Conservation (phyloP, 1,140 invertebrate genomes). For the Cotesia chilonis region DNA sequence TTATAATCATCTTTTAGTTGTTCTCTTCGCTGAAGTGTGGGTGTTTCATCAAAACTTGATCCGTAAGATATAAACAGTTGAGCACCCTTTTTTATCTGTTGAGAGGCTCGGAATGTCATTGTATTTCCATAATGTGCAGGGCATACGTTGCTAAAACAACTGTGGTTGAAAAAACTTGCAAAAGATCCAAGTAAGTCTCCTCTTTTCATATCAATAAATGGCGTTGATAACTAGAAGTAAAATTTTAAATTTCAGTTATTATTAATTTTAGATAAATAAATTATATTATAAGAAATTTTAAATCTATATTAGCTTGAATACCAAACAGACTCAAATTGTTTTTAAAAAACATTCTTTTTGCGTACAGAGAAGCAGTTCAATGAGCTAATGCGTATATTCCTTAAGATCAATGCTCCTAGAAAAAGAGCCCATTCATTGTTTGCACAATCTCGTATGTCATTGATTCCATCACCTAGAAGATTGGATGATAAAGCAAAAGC, state of each 20-base stretch:
- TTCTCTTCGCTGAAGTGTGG: conserved; percentile 43
- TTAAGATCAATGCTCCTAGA: no score
- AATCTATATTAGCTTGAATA: background rate
- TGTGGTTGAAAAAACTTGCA: conserved; percentile 87
- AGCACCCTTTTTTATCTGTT: conserved; percentile 73
- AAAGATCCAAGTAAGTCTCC: conserved; percentile 78
- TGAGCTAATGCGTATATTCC: no score
- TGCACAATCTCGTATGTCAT: no score
- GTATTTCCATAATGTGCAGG: conserved; percentile 68
- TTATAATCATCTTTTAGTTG: conserved; percentile 42
- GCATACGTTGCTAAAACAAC: conserved; percentile 86
- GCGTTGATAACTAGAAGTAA: conserved; percentile 15
- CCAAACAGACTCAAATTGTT: conserved; percentile 8
- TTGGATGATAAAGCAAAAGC: no score
- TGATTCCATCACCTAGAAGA: no score
- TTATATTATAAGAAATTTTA: conserved; percentile 23
- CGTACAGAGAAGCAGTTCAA: no score
- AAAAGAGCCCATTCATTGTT: no score
- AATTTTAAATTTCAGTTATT: conserved; percentile 74
- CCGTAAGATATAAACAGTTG: conserved; percentile 63
- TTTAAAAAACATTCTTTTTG: no score
- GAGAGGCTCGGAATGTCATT: conserved; percentile 69
- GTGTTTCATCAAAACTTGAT: conserved; percentile 40
- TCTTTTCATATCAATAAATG: conserved; percentile 46
- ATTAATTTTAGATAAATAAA: background rate